These are phyloP conservation scores for Chionoecetes opilio DNA, from an alignment of 1,140 invertebrate species.

Conservation along the genomic window DNA sequence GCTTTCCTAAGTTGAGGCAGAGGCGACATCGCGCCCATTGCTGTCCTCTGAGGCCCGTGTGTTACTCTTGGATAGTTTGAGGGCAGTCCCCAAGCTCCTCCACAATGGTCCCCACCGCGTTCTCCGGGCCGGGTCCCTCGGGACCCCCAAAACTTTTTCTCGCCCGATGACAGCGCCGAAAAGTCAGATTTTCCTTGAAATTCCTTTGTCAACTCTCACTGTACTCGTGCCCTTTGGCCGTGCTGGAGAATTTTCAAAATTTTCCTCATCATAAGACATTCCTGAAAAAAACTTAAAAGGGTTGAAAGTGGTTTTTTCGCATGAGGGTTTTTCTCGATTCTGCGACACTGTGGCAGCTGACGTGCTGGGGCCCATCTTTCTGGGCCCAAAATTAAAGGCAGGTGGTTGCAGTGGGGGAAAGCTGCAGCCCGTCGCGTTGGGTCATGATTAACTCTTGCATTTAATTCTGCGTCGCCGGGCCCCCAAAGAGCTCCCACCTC, in stretches of 20 bases:
- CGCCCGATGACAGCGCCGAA: not conserved
- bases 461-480: not conserved
- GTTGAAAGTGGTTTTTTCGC: not conserved
- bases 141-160: not conserved
- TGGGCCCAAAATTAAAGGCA: not conserved
- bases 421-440: not conserved
- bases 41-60: no score
- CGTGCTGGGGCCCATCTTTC: not conserved
- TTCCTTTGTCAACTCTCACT: no score
- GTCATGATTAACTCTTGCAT: not conserved
- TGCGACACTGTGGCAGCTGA: not conserved
- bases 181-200: not conserved
- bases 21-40: not conserved
- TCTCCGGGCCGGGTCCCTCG: not conserved
- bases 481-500: slow-evolving; percentile 10
- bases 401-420: slow-evolving; percentile 35
- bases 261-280: not conserved
- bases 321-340: not conserved
- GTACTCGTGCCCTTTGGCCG: not conserved
- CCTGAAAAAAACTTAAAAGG: not conserved
- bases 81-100: not conserved
- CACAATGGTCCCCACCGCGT: not conserved
- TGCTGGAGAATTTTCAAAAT: not conserved
- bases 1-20: not conserved
- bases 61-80: no score